A percentile compares a stretch with the other conserved stretches of the same genome.
phyloP scores from a whole-genome alignment of 2,888 invertebrate genomes.

The Camponotus fellah region DNA sequence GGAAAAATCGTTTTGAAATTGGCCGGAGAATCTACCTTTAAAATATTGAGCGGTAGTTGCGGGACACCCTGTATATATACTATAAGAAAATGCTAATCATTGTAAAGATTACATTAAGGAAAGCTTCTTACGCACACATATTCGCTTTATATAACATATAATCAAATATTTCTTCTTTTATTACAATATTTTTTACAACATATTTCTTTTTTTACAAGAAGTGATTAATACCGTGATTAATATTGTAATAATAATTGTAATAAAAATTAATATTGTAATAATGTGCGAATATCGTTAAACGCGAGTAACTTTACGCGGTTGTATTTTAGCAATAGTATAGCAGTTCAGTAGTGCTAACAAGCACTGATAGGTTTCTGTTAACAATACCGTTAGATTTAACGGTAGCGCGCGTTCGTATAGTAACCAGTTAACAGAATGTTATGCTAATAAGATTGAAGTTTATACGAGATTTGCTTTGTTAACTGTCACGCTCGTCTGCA shows the following conservation, averaged over 20 bases:
- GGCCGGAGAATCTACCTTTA: too few species aligned
- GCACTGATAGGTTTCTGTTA: slow-evolving; percentile 16
- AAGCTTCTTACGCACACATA: not conserved
- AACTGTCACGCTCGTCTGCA: slow-evolving; percentile 21
- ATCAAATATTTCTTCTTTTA: not conserved
- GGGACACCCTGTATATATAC: too few species aligned
- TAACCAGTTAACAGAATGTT: slow-evolving; percentile 34
- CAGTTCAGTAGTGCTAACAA: slow-evolving; percentile 24
- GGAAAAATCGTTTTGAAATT: too few species aligned
- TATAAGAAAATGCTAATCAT: not conserved
- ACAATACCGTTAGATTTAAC: slow-evolving; percentile 42
- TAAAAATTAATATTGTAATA: not conserved
- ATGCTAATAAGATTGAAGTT: slow-evolving; percentile 50
- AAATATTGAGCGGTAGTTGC: too few species aligned
- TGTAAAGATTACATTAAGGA: not conserved
- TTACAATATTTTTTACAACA: too few species aligned
- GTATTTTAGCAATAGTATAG: slow-evolving; percentile 20
- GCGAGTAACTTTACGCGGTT: slow-evolving; percentile 1
- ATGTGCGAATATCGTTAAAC: not conserved
- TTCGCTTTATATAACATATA: not conserved
- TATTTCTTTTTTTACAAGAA: not conserved
- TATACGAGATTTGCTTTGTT: slow-evolving; percentile 38
- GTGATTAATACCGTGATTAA: not conserved
- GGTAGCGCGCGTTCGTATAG: slow-evolving; percentile 1
- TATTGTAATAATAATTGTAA: not conserved